These are phyloP conservation scores for Cantharis lateralis DNA, from an alignment of 2,888 invertebrate species.

Conservation along the genomic window DNA sequence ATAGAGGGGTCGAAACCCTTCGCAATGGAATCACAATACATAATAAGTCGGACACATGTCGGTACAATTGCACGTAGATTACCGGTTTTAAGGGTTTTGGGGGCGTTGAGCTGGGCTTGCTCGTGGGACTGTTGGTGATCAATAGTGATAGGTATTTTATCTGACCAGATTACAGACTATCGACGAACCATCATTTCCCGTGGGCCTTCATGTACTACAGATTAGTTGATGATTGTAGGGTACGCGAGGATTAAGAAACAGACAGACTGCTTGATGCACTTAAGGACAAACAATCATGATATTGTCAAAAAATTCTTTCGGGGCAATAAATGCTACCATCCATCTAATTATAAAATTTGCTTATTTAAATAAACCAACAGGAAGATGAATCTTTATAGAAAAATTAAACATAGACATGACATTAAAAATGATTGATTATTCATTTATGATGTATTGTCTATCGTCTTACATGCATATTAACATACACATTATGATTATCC, in stretches of 20 bases:
- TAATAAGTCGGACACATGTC: conserved; percentile 29
- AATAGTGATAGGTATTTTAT: conserved; percentile 28
- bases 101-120: conserved; percentile 5
- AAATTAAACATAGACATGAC: background rate
- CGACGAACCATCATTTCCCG: conserved; percentile 26
- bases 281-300: background rate
- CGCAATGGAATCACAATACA: conserved; percentile 5
- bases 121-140: conserved; percentile 27
- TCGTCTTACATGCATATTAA: background rate
- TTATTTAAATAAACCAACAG: background rate
- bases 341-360: background rate
- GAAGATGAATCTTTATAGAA: background rate
- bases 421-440: background rate
- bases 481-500: background rate
- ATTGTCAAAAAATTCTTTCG: background rate
- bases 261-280: background rate
- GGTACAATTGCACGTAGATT: conserved; percentile 27
- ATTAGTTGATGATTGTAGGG: conserved; percentile 27
- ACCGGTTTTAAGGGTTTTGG: conserved; percentile 19
- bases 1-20: conserved; percentile 7
- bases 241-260: background rate
- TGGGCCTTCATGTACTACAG: conserved; percentile 19
- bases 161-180: conserved; percentile 29
- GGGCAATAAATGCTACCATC: background rate
- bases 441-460: background rate